These are phyloP conservation scores for Macquaria australasica DNA, from an alignment of 2,113 vertebrate genomes.

Conservation along the genomic window DNA sequence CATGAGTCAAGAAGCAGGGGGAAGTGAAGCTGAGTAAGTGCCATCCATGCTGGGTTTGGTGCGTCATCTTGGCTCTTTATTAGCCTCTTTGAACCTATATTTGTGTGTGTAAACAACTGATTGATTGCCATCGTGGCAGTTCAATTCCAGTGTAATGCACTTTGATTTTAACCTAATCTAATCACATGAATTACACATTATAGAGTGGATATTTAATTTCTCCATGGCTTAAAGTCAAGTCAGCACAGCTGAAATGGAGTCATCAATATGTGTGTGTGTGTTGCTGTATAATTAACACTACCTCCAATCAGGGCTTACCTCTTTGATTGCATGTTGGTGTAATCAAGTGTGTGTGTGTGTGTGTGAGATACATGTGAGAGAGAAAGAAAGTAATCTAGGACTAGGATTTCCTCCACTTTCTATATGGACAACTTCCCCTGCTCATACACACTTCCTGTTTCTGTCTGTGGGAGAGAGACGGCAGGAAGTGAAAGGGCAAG, in stretches of 20 bases:
- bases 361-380: not conserved
- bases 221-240: slow-evolving; percentile 44
- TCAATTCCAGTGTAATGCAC: slow-evolving; percentile 36
- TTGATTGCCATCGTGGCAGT: not conserved
- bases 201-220: slow-evolving; percentile 39
- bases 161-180: slow-evolving; percentile 47
- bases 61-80: slow-evolving; percentile 7
- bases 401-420: slow-evolving; percentile 66
- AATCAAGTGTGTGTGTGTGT: slow-evolving; percentile 32
- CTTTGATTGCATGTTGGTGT: slow-evolving; percentile 49
- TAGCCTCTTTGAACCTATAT: not conserved
- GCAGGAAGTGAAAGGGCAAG: slow-evolving; percentile 62
- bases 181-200: slow-evolving; percentile 28
- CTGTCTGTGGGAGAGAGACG: slow-evolving; percentile 36
- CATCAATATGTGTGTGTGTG: slow-evolving; percentile 28
- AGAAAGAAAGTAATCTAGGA: slow-evolving; percentile 58
- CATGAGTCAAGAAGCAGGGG: slow-evolving; percentile 27
- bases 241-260: slow-evolving; percentile 42
- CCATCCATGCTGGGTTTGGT: slow-evolving; percentile 1
- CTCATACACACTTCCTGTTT: slow-evolving; percentile 66
- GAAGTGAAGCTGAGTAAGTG: slow-evolving; percentile 13
- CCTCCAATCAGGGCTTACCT: slow-evolving; percentile 47
- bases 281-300: slow-evolving; percentile 37
- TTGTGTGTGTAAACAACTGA: slow-evolving; percentile 11
- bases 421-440: slow-evolving; percentile 61